phyloP scores from a whole-genome alignment of 1,140 invertebrate genomes.

The Trachymyrmex cornetzi region DNA sequence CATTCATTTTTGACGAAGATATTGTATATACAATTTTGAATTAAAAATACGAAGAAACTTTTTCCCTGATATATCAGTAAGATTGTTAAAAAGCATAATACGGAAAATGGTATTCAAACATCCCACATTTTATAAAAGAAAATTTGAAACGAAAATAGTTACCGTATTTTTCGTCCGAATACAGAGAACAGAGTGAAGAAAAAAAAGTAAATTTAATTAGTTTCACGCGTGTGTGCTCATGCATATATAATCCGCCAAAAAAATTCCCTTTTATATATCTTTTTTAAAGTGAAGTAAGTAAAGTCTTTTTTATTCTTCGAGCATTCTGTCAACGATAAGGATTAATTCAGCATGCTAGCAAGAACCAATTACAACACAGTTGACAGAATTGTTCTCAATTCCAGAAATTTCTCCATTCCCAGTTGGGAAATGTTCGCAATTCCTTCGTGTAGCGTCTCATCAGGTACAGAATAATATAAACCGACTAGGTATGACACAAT shows the following conservation, averaged over 20 bases:
- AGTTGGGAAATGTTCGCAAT: slow-evolving; percentile 54
- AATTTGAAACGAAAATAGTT: background rate
- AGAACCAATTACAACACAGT: slow-evolving; percentile 37
- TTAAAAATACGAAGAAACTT: no score
- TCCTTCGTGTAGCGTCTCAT: slow-evolving; percentile 57
- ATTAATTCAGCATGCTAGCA: slow-evolving; percentile 29
- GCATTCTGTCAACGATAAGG: background rate
- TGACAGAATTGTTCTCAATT: slow-evolving; percentile 51
- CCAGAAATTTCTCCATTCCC: slow-evolving; percentile 54
- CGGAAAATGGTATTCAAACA: background rate
- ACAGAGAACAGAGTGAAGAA: background rate
- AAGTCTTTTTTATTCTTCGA: background rate
- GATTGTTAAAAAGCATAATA: background rate
- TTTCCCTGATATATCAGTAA: background rate
- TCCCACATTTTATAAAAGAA: slow-evolving; percentile 8
- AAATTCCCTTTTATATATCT: background rate
- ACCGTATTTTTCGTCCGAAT: background rate
- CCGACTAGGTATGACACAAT: background rate
- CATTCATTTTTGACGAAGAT: no score
- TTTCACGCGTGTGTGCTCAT: background rate
- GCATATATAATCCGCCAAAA: background rate
- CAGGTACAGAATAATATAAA: slow-evolving; percentile 35
- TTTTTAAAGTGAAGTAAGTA: background rate
- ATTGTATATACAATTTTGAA: no score
- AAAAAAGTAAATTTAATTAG: background rate